phyloP scores from a whole-genome alignment of 2,113 vertebrate genomes.

The Nyctereutes procyonoides region DNA sequence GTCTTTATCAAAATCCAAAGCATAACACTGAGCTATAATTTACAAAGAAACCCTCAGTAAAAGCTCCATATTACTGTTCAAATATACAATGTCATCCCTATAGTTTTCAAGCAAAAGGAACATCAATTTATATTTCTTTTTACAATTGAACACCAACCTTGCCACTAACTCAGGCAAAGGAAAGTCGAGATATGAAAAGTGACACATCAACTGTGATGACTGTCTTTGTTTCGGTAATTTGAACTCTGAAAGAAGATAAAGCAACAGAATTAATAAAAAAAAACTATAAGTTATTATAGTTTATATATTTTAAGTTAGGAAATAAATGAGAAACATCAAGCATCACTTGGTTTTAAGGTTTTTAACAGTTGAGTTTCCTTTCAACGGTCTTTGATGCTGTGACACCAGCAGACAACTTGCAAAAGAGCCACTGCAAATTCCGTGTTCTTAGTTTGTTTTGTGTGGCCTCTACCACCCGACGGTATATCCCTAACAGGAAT shows the following conservation, averaged over 20 bases:
- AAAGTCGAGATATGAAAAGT: not conserved
- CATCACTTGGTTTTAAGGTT: slow-evolving; percentile 3
- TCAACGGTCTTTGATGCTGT: not conserved
- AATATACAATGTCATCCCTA: not conserved
- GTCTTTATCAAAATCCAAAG: slow-evolving; percentile 20
- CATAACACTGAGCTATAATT: not conserved
- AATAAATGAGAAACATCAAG: not conserved
- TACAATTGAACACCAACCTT: not conserved
- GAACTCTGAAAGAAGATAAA: not conserved
- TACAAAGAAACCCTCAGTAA: not conserved
- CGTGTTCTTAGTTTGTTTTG: not conserved
- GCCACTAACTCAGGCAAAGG: not conserved
- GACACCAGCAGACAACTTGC: not conserved
- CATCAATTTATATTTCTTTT: slow-evolving; percentile 6
- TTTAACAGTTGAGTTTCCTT: not conserved
- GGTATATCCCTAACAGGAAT: not conserved
- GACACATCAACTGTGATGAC: not conserved
- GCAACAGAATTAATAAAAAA: not conserved
- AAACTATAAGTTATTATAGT: not conserved
- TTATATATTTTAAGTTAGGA: not conserved
- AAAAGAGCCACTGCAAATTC: not conserved
- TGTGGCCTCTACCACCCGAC: not conserved
- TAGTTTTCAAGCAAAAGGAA: not conserved
- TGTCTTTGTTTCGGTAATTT: not conserved
- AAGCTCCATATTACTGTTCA: not conserved